Evolutionary conservation across 2,888 invertebrate species (phyloP), one percentile per base, ranked within the genome.

Genomic region (Spilarctia lutea): DNA sequence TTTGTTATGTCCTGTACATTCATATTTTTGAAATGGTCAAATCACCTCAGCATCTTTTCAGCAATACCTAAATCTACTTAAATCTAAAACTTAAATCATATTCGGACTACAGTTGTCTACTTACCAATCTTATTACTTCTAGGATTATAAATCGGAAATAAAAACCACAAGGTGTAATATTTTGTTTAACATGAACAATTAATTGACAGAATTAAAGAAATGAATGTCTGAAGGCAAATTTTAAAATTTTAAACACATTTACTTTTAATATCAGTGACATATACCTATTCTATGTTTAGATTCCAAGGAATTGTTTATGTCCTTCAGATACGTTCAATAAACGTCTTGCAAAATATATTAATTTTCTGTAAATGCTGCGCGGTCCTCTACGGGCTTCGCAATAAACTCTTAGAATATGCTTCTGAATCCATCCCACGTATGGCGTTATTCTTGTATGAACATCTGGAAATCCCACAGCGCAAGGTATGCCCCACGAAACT

Each of bases 401-500:
- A 72, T 75, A 76, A 35, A 56, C 77, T 78, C 73, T 80, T 73
- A 73, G 71, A 42, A 88, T 84, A 66, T 84, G 68, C 52, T 71
- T 81, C 66, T 83, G 79, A 76, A 96, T 93, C 96, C 96, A 96
- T 24, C 80, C 72, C 11, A 91, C 71, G 75, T 91, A 94, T 0
- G 91, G 89, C n/a, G 86, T 83, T 70, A 94, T 90, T 79, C 96
- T 92, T 3, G 95, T 94, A 74, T 96, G 96, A 0, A 96, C 96
- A 78, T 96, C 96, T 2, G 96, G 96, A 71, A 95, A 96, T 3
- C 96, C 96, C 48, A 89, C 87, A 2, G 93, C 96, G 77, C 96
- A 96, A 1, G 96, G 96, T 35, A 96, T 94, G 2, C 96, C 96
- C 94, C 96, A 96, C 13, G 96, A 96, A 3, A 95, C 94, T 7